Percentiles rank a stretch among this genome's conserved stretches.
Evolutionary conservation across 2,113 vertebrate genomes (phyloP).

Genomic region (Pachycephala philippinensis): DNA sequence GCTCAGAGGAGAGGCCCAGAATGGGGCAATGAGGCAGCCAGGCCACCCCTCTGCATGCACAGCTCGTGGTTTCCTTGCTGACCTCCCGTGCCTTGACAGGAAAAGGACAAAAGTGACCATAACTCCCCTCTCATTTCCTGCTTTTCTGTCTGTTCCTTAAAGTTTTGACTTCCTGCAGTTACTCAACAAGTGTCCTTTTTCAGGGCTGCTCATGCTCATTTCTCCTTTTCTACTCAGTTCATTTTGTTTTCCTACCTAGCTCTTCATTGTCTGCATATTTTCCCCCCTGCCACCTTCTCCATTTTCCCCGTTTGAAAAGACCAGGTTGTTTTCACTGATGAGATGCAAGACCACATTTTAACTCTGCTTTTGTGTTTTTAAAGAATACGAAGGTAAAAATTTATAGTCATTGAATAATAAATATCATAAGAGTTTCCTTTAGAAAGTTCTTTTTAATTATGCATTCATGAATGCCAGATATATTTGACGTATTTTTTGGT

Average conservation of each 20-base stretch:
- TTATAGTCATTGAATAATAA: not conserved
- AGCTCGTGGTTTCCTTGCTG: not conserved
- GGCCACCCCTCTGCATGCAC: accelerated
- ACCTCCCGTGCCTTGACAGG: accelerated
- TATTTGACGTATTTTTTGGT: not conserved
- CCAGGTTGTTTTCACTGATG: not conserved
- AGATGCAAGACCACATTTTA: not conserved
- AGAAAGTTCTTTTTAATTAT: not conserved
- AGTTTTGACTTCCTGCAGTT: not conserved
- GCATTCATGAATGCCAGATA: not conserved
- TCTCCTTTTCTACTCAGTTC: not conserved
- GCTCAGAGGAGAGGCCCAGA: too few relatives aligned
- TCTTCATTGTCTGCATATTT: not conserved
- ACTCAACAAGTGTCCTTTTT: not conserved
- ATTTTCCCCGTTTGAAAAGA: not conserved
- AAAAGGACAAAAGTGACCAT: not conserved
- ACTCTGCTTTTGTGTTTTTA: not conserved
- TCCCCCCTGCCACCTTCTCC: not conserved
- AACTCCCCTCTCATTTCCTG: not conserved
- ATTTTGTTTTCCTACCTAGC: not conserved
- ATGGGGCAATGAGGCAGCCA: not conserved
- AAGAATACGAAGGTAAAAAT: not conserved
- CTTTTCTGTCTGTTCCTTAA: not conserved
- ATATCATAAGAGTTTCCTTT: not conserved
- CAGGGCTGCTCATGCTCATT: not conserved